Evolutionary conservation across 2,888 invertebrate species (phyloP).

Genomic region (Drosophila anceps): DNA sequence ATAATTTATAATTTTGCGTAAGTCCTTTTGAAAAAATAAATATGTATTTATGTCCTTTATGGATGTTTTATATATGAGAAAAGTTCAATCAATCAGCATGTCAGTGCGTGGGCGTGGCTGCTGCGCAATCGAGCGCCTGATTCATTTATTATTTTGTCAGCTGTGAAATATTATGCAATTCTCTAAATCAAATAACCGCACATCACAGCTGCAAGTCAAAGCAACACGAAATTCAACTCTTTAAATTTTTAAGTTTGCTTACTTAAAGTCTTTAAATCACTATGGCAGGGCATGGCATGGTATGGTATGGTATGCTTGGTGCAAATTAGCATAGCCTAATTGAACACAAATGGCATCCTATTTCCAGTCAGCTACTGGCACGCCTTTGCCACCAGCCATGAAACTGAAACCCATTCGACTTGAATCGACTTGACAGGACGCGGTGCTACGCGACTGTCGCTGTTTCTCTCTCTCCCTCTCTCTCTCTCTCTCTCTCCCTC

Average conservation of each 20-base stretch:
- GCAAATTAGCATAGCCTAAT: constrained; percentile 80
- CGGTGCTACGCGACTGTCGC: constrained; percentile 5
- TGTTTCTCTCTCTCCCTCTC: neutral
- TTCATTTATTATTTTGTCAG: constrained; percentile 66
- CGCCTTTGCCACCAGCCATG: constrained; percentile 61
- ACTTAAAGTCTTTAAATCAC: constrained; percentile 2
- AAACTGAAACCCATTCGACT: constrained; percentile 64
- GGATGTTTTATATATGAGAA: constrained; percentile 10
- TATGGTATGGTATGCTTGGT: constrained; percentile 39
- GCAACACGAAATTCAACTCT: constrained; percentile 12
- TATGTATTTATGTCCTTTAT: constrained; percentile 10
- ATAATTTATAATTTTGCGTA: constrained; percentile 42
- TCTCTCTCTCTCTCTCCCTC: neutral
- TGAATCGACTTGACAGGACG: constrained; percentile 31
- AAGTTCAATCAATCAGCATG: constrained; percentile 66
- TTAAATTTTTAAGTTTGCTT: constrained; percentile 35
- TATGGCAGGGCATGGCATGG: constrained; percentile 9
- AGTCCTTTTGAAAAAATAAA: constrained; percentile 40
- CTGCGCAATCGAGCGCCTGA: constrained; percentile 41
- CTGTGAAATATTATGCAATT: constrained; percentile 57
- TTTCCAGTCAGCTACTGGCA: constrained; percentile 57
- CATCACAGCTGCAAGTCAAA: neutral
- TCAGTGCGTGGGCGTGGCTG: constrained; percentile 38
- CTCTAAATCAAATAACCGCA: constrained; percentile 52
- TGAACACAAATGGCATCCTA: constrained; percentile 82